Conservation (phyloP, 2,113 vertebrate genomes). For the Apteryx mantelli region DNA sequence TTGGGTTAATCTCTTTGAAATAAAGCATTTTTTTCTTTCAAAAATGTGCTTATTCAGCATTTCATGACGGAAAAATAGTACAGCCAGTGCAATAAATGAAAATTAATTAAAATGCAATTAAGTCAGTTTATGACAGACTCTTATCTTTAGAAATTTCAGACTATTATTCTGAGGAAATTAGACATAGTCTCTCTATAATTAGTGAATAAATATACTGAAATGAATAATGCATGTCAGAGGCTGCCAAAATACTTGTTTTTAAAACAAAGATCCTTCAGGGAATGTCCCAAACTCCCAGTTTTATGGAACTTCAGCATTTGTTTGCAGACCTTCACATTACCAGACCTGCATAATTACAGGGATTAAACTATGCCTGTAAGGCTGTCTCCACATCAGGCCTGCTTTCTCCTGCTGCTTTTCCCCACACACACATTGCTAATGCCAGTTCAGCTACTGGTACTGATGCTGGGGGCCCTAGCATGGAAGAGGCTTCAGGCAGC, state of each 20-base stretch:
- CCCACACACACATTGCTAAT: background rate
- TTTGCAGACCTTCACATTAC: slow-evolving; percentile 17
- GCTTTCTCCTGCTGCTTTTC: background rate
- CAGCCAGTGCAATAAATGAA: slow-evolving; percentile 24
- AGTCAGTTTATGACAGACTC: slow-evolving; percentile 33
- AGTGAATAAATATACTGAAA: slow-evolving; percentile 23
- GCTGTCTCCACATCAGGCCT: background rate
- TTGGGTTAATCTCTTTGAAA: background rate
- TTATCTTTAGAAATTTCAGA: slow-evolving; percentile 41
- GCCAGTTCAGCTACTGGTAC: background rate
- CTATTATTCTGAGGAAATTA: slow-evolving; percentile 52
- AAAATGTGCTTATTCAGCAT: slow-evolving; percentile 24
- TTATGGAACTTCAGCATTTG: background rate
- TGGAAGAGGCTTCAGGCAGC: background rate
- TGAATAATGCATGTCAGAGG: background rate
- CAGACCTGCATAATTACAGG: slow-evolving; percentile 15
- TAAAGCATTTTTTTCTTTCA: background rate
- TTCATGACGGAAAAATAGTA: slow-evolving; percentile 4
- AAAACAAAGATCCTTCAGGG: slow-evolving; percentile 23
- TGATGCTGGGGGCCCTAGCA: background rate
- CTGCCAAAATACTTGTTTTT: slow-evolving; percentile 49
- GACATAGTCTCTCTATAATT: slow-evolving; percentile 43
- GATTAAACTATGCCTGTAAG: slow-evolving; percentile 4
- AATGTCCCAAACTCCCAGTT: slow-evolving; percentile 13
- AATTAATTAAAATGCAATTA: slow-evolving; percentile 60